These are phyloP conservation scores for Denticeps clupeoides DNA, from an alignment of 2,797 vertebrate species.

Conservation along the genomic window DNA sequence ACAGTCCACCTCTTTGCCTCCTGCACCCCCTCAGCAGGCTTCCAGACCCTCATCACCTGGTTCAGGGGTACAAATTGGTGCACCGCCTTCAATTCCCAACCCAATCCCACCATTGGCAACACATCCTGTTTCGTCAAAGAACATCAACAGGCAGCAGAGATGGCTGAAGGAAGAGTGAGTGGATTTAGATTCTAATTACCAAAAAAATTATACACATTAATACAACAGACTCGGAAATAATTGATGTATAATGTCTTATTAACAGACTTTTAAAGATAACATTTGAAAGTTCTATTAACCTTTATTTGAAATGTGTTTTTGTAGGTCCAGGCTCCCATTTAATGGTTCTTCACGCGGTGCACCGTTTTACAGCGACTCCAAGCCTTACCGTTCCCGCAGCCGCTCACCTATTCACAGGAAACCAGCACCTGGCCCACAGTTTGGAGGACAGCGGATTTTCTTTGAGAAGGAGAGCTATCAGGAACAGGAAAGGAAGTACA, in stretches of 20 bases:
- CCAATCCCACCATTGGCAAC: slow-evolving; percentile 59
- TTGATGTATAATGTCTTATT: slow-evolving; percentile 65
- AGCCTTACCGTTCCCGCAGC: slow-evolving; percentile 65
- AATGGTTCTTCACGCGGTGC: slow-evolving; percentile 71
- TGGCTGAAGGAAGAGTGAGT: slow-evolving; percentile 83
- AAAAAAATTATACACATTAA: slow-evolving; percentile 92
- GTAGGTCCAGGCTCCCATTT: slow-evolving; percentile 87
- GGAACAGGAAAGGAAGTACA: slow-evolving; percentile 83
- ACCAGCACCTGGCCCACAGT: slow-evolving; percentile 52
- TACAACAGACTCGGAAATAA: slow-evolving; percentile 87
- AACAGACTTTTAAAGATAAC: background rate
- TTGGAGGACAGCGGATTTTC: slow-evolving; percentile 69
- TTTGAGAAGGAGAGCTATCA: slow-evolving; percentile 72
- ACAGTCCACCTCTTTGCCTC: slow-evolving; percentile 27
- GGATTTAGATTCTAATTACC: background rate
- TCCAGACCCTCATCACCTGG: slow-evolving; percentile 38
- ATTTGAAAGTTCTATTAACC: background rate
- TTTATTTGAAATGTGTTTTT: too few relatives aligned
- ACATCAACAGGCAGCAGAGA: slow-evolving; percentile 81
- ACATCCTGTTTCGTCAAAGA: slow-evolving; percentile 75
- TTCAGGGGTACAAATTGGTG: slow-evolving; percentile 74
- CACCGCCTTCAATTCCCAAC: slow-evolving; percentile 70
- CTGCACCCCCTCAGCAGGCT: slow-evolving; percentile 34
- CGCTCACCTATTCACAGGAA: slow-evolving; percentile 68
- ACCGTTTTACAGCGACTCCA: slow-evolving; percentile 81